Percentiles rank a stretch among this genome's conserved stretches.
These are phyloP conservation scores for Sinotaia quadrata DNA, from an alignment of 2,888 invertebrate genomes.

Conservation along the genomic window DNA sequence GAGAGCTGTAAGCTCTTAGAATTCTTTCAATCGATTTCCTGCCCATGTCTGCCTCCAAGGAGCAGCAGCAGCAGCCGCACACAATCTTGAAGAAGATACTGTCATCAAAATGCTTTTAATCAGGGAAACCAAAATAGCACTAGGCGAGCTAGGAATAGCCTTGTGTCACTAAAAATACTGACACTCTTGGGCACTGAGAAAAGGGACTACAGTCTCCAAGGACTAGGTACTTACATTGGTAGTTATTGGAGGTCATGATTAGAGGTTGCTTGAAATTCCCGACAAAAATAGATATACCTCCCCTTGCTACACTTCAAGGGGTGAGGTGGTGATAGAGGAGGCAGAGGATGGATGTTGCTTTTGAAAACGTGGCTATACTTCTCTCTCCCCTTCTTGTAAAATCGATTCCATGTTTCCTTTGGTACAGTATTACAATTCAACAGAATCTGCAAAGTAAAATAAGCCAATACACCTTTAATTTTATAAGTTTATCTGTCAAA, in stretches of 20 bases:
- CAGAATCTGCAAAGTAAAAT: too few relatives aligned
- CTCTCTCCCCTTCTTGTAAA: conserved; percentile 2
- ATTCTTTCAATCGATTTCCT: conserved; percentile 3
- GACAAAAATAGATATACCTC: not conserved
- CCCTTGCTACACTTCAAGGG: too few relatives aligned
- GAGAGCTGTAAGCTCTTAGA: not conserved
- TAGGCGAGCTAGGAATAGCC: not conserved
- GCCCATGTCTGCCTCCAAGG: not conserved
- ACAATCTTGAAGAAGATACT: conserved; percentile 5
- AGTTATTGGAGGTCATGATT: conserved; percentile 43
- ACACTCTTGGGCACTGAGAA: not conserved
- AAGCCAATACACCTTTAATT: too few relatives aligned
- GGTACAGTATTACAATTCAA: too few relatives aligned
- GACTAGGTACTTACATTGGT: conserved; percentile 39
- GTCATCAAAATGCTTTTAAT: conserved; percentile 24
- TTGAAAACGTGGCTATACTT: conserved; percentile 7
- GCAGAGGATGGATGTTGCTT: conserved; percentile 3
- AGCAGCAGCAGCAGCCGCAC: not conserved
- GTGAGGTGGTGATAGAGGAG: too few relatives aligned
- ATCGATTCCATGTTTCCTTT: not conserved
- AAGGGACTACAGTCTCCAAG: not conserved
- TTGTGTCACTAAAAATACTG: conserved; percentile 10
- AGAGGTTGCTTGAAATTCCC: not conserved
- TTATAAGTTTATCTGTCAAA: too few relatives aligned
- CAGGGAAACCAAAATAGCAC: conserved; percentile 7